phyloP scores from a whole-genome alignment of 2,888 invertebrate genomes.

The Pheosia tremula region DNA sequence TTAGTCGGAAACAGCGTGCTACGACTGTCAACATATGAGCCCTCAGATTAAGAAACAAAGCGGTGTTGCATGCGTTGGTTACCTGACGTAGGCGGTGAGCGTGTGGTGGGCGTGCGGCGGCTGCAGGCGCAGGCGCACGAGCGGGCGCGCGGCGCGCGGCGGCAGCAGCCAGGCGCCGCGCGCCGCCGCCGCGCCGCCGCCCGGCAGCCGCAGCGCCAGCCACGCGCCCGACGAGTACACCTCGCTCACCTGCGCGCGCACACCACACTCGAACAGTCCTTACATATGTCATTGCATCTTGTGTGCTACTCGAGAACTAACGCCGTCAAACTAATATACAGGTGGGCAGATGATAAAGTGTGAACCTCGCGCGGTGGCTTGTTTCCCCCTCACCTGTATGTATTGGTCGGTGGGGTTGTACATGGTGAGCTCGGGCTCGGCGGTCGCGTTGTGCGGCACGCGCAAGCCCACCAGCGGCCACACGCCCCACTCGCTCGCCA shows the following conservation, averaged over 20 bases:
- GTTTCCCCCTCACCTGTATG: slow-evolving; percentile 87
- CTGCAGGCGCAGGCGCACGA: slow-evolving; percentile 83
- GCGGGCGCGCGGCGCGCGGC: slow-evolving; percentile 93
- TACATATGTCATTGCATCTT: no score
- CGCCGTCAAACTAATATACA: no score
- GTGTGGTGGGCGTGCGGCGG: slow-evolving; percentile 40
- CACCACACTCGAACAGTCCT: background rate
- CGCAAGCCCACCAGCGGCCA: slow-evolving; percentile 95
- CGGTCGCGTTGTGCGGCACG: slow-evolving; percentile 95
- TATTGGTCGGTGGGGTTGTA: slow-evolving; percentile 96
- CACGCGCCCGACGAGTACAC: slow-evolving; percentile 96
- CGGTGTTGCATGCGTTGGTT: slow-evolving; percentile 13
- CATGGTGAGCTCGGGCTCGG: slow-evolving; percentile 94
- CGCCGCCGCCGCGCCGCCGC: slow-evolving; percentile 90
- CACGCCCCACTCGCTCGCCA: slow-evolving; percentile 95
- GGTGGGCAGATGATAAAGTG: no score
- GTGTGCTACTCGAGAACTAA: no score
- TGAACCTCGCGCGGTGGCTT: no score
- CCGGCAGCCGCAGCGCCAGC: slow-evolving; percentile 95
- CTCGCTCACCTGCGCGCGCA: slow-evolving; percentile 87
- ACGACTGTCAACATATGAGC: no score
- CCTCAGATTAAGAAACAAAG: no score
- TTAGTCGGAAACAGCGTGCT: no score
- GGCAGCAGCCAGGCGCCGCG: slow-evolving; percentile 94
- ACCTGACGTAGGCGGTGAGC: slow-evolving; percentile 79